These are phyloP conservation scores for Acanthornis magna DNA, from an alignment of 2,797 vertebrate genomes.

Conservation along the genomic window DNA sequence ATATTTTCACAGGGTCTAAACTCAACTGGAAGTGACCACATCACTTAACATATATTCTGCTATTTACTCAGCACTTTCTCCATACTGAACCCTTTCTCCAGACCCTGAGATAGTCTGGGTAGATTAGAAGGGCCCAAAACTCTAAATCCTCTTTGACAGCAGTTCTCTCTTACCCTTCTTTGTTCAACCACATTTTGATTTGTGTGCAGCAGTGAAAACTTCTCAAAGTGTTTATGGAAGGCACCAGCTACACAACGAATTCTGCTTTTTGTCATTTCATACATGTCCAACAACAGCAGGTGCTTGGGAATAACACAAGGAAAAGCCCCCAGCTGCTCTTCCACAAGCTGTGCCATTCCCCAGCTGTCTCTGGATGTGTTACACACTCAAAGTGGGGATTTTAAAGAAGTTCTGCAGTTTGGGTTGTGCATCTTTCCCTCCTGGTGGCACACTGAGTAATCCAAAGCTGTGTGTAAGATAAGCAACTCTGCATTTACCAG, in stretches of 20 bases:
- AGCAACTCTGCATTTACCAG: not conserved
- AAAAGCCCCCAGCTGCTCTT: not conserved
- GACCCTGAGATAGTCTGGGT: rapidly evolving
- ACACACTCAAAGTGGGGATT: not conserved
- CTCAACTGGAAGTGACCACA: not conserved
- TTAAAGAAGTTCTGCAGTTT: not conserved
- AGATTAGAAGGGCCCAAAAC: not conserved
- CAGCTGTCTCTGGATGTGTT: not conserved
- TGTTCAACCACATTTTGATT: not conserved
- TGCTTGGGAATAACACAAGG: not conserved
- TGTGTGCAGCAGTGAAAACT: not conserved
- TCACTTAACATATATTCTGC: not conserved
- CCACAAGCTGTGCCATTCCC: not conserved
- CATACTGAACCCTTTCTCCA: not conserved
- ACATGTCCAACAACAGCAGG: not conserved
- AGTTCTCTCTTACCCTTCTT: not conserved
- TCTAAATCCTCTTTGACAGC: not conserved
- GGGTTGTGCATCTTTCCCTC: not conserved
- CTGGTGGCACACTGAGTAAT: rapidly evolving
- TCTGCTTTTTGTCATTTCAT: not conserved
- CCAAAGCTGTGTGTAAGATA: not conserved
- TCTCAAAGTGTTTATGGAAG: not conserved
- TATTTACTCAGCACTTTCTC: not conserved
- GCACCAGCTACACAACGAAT: not conserved
- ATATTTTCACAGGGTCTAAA: not conserved